Base-by-base conservation (phyloP, 2,888 invertebrate genomes). In the Zeuzera pyrina region DNA sequence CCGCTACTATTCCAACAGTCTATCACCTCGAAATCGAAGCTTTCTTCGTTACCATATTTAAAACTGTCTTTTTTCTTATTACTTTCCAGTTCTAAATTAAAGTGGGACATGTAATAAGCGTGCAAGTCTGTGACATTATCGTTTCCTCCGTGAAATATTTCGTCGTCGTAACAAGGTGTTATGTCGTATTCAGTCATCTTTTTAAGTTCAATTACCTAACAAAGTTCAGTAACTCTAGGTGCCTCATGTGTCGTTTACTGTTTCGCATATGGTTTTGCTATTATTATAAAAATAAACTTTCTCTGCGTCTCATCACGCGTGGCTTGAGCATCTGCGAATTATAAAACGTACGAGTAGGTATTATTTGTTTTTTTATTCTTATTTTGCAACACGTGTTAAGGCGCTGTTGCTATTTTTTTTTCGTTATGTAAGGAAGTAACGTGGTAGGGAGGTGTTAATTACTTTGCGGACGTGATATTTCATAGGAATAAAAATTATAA, bases 221-320 rank as follows among this genome's bases (percentile, higher is more conserved):
- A 57, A 57, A 60, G 76, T 72, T 79, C 79, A 77, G 69, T 76
- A 73, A 58, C 71, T 72, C 13, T 42, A 68, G 69, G 68, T 73
- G 58, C 55, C 52, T 52, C 81, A 81, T 78, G 70, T 81, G 81
- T 66, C 66, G 66, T 65, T 65, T 61, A 51, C 54, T 59, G 57
- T 60, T 60, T 45, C 72, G 64, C 81, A 81, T 77, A 57, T 81
- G 78, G 71, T 55, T 64, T 69, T 68, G 79, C 79, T 83, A 81
- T 78, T 81, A 79, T 81, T 79, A 73, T 71, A 79, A 78, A 79
- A 81, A 81, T 83, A 83, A 83, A 81, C 83, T 83, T 83, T 83
- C 83, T 72, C 72, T 67, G 53, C 57, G 57, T 57, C 57, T 47
- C 66, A 64, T 69, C 70, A 69, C 72, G 76, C 70, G 74, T 70